Evolutionary conservation across 1,140 invertebrate species (phyloP).

Genomic region (Eubasilissa regina): DNA sequence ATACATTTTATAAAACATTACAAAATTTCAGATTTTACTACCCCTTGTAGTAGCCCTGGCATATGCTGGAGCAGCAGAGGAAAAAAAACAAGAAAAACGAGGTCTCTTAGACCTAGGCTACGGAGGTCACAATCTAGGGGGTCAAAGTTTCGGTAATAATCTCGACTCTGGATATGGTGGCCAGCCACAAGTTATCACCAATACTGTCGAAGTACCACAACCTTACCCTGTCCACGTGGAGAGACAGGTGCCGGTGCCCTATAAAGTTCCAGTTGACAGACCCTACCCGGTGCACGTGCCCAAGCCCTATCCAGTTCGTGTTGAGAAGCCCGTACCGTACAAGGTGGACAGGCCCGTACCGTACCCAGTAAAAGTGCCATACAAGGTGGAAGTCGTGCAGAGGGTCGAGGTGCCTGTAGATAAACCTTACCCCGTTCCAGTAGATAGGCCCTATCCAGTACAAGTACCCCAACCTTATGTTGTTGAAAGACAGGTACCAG

Average conservation of each 20-base stretch:
- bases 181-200: conserved; percentile 56
- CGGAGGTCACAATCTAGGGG: conserved; percentile 20
- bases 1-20: neutral
- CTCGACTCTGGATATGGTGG: conserved; percentile 50
- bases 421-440: conserved; percentile 76
- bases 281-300: conserved; percentile 64
- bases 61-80: conserved; percentile 11
- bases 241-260: conserved; percentile 67
- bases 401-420: conserved; percentile 75
- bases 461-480: conserved; percentile 76
- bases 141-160: conserved; percentile 21
- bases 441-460: conserved; percentile 75
- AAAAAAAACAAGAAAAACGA: conserved; percentile 57
- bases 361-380: conserved; percentile 72
- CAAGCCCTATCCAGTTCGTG: conserved; percentile 60
- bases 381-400: conserved; percentile 77
- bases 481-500: conserved; percentile 75
- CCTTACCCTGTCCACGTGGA: conserved; percentile 68
- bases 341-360: conserved; percentile 63
- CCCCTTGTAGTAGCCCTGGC: conserved; percentile 44
- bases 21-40: conserved; percentile 3
- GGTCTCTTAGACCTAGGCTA: conserved; percentile 52
- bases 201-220: conserved; percentile 66
- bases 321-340: conserved; percentile 61
- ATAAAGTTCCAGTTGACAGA: conserved; percentile 67